phyloP scores from a whole-genome alignment of 1,140 invertebrate species.

The Tetranychus cinnabarinus region DNA sequence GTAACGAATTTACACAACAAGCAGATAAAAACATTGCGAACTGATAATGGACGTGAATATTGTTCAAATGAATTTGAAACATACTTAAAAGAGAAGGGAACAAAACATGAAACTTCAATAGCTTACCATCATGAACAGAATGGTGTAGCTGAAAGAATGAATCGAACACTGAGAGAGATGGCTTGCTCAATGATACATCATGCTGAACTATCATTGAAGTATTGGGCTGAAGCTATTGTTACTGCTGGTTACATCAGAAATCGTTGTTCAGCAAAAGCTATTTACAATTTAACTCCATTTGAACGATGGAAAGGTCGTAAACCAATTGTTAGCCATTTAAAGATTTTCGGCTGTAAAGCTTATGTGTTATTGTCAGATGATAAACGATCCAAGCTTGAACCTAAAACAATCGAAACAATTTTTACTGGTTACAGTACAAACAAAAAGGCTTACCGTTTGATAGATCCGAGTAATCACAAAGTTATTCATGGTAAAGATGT shows the following conservation, averaged over 20 bases:
- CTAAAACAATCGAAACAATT: neutral
- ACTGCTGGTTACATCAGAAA: neutral
- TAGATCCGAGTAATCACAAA: neutral
- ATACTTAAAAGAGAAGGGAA: neutral
- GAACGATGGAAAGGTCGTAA: constrained; percentile 6
- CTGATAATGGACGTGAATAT: constrained; percentile 9
- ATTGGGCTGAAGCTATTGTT: neutral
- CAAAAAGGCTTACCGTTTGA: neutral
- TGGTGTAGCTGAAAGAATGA: constrained; percentile 19
- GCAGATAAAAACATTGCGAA: constrained; percentile 4
- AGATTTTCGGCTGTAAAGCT: constrained; percentile 4
- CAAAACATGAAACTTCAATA: neutral
- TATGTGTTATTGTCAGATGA: constrained; percentile 4
- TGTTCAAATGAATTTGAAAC: neutral
- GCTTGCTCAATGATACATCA: constrained; percentile 6
- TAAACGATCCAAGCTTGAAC: constrained; percentile 3
- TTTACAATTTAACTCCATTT: constrained; percentile 8
- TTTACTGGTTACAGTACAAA: constrained; percentile 4
- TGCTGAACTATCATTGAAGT: neutral
- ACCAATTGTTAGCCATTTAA: constrained; percentile 3
- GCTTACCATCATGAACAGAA: constrained; percentile 21
- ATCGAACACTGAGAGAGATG: constrained; percentile 17
- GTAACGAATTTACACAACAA: constrained; percentile 3
- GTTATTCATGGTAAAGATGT: neutral
- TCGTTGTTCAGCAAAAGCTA: neutral